Evolutionary conservation across 2,888 invertebrate genomes (phyloP).

Genomic region (Periphyllus acericola): DNA sequence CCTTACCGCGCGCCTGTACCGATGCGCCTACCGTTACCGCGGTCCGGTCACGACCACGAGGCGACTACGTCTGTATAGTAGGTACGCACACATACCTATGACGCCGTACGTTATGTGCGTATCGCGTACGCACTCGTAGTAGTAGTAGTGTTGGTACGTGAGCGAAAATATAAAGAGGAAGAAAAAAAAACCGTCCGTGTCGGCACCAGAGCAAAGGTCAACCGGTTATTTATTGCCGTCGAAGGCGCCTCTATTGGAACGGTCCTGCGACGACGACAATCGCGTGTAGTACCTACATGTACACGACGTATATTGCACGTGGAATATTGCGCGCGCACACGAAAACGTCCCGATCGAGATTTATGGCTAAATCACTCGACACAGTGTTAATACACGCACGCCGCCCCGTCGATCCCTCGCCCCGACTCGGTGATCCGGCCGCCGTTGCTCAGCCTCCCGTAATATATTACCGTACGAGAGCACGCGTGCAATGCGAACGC

Average conservation of each 20-base stretch:
- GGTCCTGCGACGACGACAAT: constrained; percentile 9
- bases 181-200: constrained; percentile 6
- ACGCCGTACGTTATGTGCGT: too few species aligned
- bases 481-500: too few species aligned
- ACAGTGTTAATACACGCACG: constrained; percentile 41
- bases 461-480: not conserved
- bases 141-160: not conserved
- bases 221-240: constrained; percentile 39
- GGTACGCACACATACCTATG: too few species aligned
- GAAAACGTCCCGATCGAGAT: constrained; percentile 39
- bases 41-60: too few species aligned
- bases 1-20: not conserved
- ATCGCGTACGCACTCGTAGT: not conserved
- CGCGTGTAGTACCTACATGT: not conserved
- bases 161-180: not conserved
- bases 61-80: too few species aligned
- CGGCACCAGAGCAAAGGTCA: constrained; percentile 27
- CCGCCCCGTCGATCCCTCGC: not conserved
- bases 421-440: not conserved
- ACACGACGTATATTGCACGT: not conserved
- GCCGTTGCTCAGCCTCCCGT: not conserved
- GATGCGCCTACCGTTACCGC: too few species aligned
- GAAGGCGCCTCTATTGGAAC: constrained; percentile 44
- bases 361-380: constrained; percentile 55
- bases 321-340: not conserved